Evolutionary conservation across 2,888 invertebrate genomes (phyloP), one percentile per base, ranked within the genome.

Genomic region (Reticulitermes lucifugus): DNA sequence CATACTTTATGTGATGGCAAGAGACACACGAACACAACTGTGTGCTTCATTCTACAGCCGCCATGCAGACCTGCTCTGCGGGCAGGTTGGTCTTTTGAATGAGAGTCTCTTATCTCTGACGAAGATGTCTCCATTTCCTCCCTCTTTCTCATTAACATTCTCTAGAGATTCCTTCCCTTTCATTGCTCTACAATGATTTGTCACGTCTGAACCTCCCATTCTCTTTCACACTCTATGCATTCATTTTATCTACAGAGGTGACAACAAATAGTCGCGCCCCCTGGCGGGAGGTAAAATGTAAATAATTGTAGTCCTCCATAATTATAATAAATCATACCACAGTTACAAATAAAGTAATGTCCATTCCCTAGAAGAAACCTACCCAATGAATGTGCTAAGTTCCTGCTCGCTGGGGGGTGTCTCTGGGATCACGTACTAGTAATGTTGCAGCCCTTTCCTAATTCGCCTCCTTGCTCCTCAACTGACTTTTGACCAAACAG

Each of bases 101-200:
- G 77, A 51, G 51, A 10, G 51, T 0, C 0, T 22, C 25, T 46
- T 77, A 77, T 77, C 77, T 77, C 46, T 51, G 77, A 77, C 46
- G 46, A 77, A 77, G 25, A 22, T 77, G 51, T n/a, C 46, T 77
- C 25, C 46, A 77, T 77, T 51, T 35, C 7, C 51, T 77, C 43
- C n/a, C n/a, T 77, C n/a, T n/a, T 18, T 46, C n/a, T 77, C 46
- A 77, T 77, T 77, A 77, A 77, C 46, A 77, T 77, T 77, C 77
- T 77, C 77, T 43, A n/a, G 46, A n/a, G 77, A 46, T 77, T 77
- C 77, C 46, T 77, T 46, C 65, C 65, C 65, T 65, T 65, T 25
- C 65, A 65, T 65, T 65, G 65, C n/a, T 65, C 2, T 25, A 65
- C 77, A 77, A 77, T 46, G 77, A 77, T 77, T 77, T 77, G 77